Evolutionary conservation across 2,888 invertebrate species (phyloP).

Genomic region (Nowickia ferox): DNA sequence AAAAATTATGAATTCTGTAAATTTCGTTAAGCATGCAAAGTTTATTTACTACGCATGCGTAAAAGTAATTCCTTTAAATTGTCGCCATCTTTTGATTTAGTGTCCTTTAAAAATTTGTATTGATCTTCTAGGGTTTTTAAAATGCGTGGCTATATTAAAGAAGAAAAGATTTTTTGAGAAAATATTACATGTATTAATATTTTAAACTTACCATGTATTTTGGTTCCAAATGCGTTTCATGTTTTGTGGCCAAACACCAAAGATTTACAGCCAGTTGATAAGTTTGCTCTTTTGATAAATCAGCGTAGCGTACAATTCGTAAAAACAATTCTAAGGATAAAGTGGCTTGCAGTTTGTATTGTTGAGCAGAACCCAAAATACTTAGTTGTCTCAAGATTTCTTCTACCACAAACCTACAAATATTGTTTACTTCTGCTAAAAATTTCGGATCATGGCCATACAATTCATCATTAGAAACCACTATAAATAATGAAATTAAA

Average conservation of each 20-base stretch:
- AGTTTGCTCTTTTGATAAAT: constrained; percentile 86
- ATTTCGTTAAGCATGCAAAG: background rate
- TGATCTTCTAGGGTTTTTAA: constrained; percentile 76
- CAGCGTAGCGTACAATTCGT: constrained; percentile 87
- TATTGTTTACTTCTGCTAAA: constrained; percentile 89
- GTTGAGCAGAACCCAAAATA: constrained; percentile 87
- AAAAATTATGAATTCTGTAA: background rate
- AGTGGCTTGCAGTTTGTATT: constrained; percentile 87
- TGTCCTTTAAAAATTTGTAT: constrained; percentile 74
- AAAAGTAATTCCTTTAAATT: constrained; percentile 59
- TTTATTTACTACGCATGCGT: constrained; percentile 50
- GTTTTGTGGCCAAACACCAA: constrained; percentile 91
- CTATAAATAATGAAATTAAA: constrained; percentile 81
- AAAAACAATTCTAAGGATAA: constrained; percentile 90
- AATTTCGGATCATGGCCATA: constrained; percentile 96
- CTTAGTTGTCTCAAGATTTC: constrained; percentile 89
- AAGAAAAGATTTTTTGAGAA: background rate
- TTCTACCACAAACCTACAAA: constrained; percentile 90
- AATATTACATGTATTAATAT: background rate
- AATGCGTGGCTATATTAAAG: constrained; percentile 75
- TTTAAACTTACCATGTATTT: constrained; percentile 81
- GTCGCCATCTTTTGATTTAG: constrained; percentile 54
- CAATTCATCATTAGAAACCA: constrained; percentile 95
- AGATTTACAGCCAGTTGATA: constrained; percentile 89
- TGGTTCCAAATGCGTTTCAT: constrained; percentile 84